These are phyloP conservation scores for Zaprionus vittiger DNA, from an alignment of 1,140 invertebrate genomes.

Conservation along the genomic window DNA sequence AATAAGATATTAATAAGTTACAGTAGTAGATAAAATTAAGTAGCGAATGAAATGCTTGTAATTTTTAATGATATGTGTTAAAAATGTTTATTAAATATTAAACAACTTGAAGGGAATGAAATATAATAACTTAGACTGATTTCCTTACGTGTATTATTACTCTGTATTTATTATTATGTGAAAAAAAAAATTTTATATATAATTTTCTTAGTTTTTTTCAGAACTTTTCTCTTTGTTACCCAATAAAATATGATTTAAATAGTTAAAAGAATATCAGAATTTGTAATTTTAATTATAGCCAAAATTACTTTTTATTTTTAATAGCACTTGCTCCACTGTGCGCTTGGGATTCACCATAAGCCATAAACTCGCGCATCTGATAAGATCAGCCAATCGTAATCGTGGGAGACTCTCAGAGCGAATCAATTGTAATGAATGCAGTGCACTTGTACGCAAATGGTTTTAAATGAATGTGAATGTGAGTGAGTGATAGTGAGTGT, in stretches of 20 bases:
- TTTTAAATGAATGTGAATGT: conserved; percentile 6
- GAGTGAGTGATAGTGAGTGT: background rate
- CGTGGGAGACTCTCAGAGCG: background rate
- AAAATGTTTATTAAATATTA: too few relatives aligned
- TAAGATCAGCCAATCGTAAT: background rate
- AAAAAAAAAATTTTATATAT: too few relatives aligned
- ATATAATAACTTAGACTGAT: too few relatives aligned
- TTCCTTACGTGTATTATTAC: too few relatives aligned
- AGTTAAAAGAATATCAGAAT: too few relatives aligned
- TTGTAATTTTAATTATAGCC: background rate
- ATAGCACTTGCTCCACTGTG: background rate
- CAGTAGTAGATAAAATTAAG: background rate
- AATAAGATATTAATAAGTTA: background rate
- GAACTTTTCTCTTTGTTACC: too few relatives aligned
- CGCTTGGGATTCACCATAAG: background rate
- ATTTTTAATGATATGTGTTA: too few relatives aligned
- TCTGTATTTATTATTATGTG: too few relatives aligned
- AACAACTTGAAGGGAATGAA: too few relatives aligned
- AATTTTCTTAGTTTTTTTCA: too few relatives aligned
- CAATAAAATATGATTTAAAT: too few relatives aligned
- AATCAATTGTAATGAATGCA: conserved; percentile 15
- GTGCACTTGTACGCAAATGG: background rate
- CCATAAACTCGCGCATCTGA: background rate
- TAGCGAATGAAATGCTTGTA: too few relatives aligned
- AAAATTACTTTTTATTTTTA: background rate